Evolutionary conservation across 2,113 vertebrate species (phyloP), one percentile per base, ranked within the genome.

Genomic region (Zosterops lateralis): DNA sequence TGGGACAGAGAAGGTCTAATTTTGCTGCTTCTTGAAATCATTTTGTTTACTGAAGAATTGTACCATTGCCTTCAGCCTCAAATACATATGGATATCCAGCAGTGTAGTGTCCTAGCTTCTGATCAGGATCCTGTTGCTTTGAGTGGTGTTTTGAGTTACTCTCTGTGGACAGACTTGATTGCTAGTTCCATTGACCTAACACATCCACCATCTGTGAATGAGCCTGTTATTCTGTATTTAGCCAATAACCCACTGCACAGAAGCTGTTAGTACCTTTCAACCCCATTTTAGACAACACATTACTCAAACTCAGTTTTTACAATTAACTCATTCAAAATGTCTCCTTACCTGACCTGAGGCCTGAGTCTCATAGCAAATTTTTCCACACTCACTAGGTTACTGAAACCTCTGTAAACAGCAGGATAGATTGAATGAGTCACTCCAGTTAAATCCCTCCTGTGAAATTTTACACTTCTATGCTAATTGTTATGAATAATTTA

Each of bases 401-500:
- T 72, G 70, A 92, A 90, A 78, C 22, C 40, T 65, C 66, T 79
- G 45, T 82, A 85, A 94, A 82, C 50, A 96, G 60, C 66, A 76
- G 68, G 54, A 31, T 40, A 74, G 60, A 61, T 19, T 31, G 70
- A 75, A 93, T 92, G n/a, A 94, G 62, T 79, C 87, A 91, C 26
- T 84, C 25, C 57, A 84, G 57, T 87, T 92, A 75, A 89, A 94
- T 73, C 62, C 76, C 19, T 76, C 42, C 81, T 50, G 31, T 73
- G 89, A 94, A 92, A 78, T 61, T 78, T 75, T 79, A 57, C 36
- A 78, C 61, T 90, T 74, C 53, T 68, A 2, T 84, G 80, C 13
- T 75, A 83, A 90, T 71, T 66, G 14, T 28, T 70, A 58, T 64
- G 54, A 93, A 95, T 93, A 84, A 94, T 96, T 92, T 75, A 91